A percentile compares a stretch with the other conserved stretches of the same genome.
phyloP scores from a whole-genome alignment of 2,888 invertebrate species.

The Caenorhabditis drosophilae region DNA sequence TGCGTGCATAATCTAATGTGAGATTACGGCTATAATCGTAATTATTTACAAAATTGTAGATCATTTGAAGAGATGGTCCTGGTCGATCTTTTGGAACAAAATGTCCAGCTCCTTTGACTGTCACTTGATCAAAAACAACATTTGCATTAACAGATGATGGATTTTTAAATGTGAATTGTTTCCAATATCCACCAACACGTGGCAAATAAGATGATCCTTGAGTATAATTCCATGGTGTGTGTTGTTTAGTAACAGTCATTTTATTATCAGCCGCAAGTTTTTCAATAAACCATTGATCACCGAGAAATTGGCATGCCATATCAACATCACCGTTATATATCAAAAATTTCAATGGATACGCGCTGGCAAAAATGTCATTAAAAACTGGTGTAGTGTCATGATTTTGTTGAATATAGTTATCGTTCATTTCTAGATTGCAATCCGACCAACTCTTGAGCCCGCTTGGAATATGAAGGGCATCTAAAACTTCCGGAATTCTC shows the following conservation, averaged over 20 bases:
- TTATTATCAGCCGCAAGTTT: conserved; percentile 39
- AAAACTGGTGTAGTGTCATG: conserved; percentile 61
- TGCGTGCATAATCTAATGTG: conserved; percentile 36
- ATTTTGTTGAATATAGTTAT: conserved; percentile 58
- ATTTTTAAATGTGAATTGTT: conserved; percentile 45
- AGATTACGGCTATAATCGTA: conserved; percentile 46
- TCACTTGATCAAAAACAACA: conserved; percentile 48
- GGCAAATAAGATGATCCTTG: conserved; percentile 43
- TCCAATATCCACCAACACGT: conserved; percentile 55
- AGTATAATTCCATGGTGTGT: conserved; percentile 56
- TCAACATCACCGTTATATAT: conserved; percentile 65
- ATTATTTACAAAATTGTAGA: conserved; percentile 74
- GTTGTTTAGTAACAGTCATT: conserved; percentile 27
- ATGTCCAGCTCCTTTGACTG: conserved; percentile 76
- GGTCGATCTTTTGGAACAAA: conserved; percentile 84
- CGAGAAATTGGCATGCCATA: conserved; percentile 63
- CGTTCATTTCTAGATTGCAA: conserved; percentile 57
- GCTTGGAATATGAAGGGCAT: conserved; percentile 50
- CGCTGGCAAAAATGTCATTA: conserved; percentile 35
- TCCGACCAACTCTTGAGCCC: conserved; percentile 42
- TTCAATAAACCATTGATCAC: conserved; percentile 65
- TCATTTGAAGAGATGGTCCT: conserved; percentile 80
- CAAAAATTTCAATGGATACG: conserved; percentile 43
- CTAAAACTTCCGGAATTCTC: conserved; percentile 42
- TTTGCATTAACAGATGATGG: neutral